These are phyloP conservation scores for Corythornis cristatus DNA, from an alignment of 2,113 vertebrate genomes.

Conservation along the genomic window DNA sequence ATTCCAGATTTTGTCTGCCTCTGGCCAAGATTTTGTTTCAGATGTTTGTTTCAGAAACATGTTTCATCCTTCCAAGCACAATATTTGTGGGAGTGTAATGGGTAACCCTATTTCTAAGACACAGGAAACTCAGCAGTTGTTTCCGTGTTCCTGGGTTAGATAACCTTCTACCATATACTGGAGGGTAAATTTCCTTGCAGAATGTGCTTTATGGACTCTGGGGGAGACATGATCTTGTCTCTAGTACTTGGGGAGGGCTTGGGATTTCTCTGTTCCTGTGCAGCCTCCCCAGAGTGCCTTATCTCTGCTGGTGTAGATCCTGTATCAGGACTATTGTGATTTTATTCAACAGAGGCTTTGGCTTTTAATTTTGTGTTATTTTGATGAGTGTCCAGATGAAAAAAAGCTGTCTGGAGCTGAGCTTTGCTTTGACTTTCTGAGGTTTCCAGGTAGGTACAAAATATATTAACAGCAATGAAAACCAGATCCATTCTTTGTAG, in stretches of 20 bases:
- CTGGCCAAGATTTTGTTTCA: conserved; percentile 56
- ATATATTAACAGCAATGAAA: neutral
- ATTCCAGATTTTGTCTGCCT: conserved; percentile 43
- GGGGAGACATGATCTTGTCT: neutral
- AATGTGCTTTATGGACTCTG: neutral
- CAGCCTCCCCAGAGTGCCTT: neutral
- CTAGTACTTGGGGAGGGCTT: neutral
- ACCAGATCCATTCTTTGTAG: neutral
- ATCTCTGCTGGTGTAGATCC: neutral
- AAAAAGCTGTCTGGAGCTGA: neutral
- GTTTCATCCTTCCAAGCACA: conserved; percentile 50
- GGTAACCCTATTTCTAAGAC: conserved; percentile 43
- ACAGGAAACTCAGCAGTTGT: conserved; percentile 26
- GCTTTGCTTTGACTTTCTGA: conserved; percentile 17
- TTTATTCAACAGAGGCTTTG: neutral
- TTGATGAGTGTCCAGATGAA: neutral
- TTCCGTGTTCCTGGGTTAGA: neutral
- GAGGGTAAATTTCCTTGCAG: neutral
- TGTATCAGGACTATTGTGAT: fast-evolving
- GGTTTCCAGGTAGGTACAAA: conserved; percentile 3
- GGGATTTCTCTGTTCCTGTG: neutral
- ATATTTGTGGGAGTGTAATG: conserved; percentile 33
- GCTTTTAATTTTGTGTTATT: neutral
- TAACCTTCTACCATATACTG: neutral
- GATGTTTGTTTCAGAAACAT: neutral